Evolutionary conservation across 2,797 vertebrate species (phyloP), one percentile per base, ranked within the genome.

Genomic region (Neomorphus geoffroyi): DNA sequence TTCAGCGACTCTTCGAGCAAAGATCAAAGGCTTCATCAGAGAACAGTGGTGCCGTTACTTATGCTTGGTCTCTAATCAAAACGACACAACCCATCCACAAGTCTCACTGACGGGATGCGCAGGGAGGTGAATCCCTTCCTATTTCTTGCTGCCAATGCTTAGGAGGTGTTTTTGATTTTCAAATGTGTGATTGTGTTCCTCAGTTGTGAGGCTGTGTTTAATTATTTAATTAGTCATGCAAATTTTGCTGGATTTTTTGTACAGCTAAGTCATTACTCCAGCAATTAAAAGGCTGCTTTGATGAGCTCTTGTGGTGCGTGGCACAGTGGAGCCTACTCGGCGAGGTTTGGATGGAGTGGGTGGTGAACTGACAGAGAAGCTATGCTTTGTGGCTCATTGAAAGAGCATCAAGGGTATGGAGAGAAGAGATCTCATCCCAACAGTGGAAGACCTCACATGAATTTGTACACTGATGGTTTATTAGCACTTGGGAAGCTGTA

Each of bases 141-240:
- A n/a, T 84, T 78, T 72, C 92, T 95, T 90, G 65, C 81, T 86
- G 89, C 65, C 50, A 81, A 13, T 15, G 37, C 73, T 77, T 80
- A 65, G 86, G 92, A 93, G 54, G 58, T 81, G 77, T 13, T 84
- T 97, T 96, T 93, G 86, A 62, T 94, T 96, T 96, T 89, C 1
- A 5, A 92, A 86, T 86, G 78, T 3, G 4, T 54, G 77, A 85
- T 96, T 94, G 90, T 91, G 80, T 95, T 96, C 96, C 90, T 94
- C 45, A 53, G 82, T 96, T 96, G 93, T 95, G 89, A 94, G 95
- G 69, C 75, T 88, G 90, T 93, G 86, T 90, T 97, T 97, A 95
- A 96, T 97, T 96, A 93, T 96, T 95, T 93, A 95, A 97, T 97
- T 97, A 98, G 94, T 90, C 96, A 95, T 96, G 91, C 92, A 93